Base-by-base conservation (phyloP, 2,113 vertebrate species). In the Calyptomena viridis region DNA sequence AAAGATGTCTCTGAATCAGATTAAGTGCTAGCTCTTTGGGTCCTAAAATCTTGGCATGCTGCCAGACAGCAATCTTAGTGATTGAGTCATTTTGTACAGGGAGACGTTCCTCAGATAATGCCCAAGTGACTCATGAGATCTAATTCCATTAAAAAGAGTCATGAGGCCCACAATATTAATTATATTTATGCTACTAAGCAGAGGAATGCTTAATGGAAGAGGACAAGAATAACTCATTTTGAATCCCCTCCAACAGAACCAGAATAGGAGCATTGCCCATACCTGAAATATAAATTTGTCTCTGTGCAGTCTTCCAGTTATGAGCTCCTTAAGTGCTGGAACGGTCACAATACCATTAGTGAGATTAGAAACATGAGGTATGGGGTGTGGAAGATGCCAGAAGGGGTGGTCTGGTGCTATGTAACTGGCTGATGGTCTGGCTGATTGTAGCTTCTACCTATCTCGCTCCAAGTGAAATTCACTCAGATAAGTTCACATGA, bases 101-200 rank as follows among this genome's bases (percentile, higher is more conserved):
- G 80, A 97, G 94, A 97, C 91, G 71, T 98, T 95, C 89, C 98
- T 97, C 96, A 89, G 90, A 95, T 97, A 97, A 98, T 97, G 95
- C 97, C 97, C 94, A 50, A 97, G 97, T 98, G 98, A 98, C 94
- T 98, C 97, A 98, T 98, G 93, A 95, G 95, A 95, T 97, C 95
- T 98, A 98, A 98, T 98, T 98, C 97, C 59, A 87, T 98, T 97
- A 97, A 98, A 97, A 96, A 97, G 97, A 97, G 96, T 97, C 97
- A 97, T 81, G 96, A 97, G 97, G 97, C 95, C 96, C 82, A 94
- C 94, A 96, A 93, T 96, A 96, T 97, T 98, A 98, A 98, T 98
- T 98, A 98, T 89, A 97, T 98, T 96, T 98, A 98, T 89, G 90
- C 95, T 93, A 76, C 92, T 85, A 91, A 97, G 95, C 49, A 78